Conservation (phyloP, 2,113 vertebrate species). For the Microcebus tavaratra region DNA sequence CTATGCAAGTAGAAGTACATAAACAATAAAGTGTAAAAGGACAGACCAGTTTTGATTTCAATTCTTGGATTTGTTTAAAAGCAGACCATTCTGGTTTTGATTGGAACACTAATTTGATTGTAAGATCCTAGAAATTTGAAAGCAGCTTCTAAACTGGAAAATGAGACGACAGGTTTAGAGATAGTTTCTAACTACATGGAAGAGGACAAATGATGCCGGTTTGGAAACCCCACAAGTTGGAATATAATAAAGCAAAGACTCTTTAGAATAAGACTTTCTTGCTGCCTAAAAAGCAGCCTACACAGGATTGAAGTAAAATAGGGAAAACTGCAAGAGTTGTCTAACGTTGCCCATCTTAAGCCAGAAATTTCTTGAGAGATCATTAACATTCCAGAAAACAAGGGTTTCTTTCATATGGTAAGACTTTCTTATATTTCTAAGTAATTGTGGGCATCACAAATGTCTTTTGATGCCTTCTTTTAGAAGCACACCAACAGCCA, state of each 20-base stretch:
- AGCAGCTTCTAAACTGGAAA: slow-evolving; percentile 27
- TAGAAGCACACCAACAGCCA: neutral
- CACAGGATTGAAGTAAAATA: neutral
- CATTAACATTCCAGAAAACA: neutral
- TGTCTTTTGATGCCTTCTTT: neutral
- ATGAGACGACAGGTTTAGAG: neutral
- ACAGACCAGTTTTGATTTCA: slow-evolving; percentile 25
- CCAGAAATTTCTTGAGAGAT: neutral
- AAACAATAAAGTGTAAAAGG: slow-evolving; percentile 27
- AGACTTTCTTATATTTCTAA: neutral
- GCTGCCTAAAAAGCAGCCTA: neutral
- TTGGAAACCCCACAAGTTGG: neutral
- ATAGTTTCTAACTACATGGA: slow-evolving; percentile 5
- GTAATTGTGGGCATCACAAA: neutral
- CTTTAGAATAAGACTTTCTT: neutral
- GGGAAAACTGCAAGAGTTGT: neutral
- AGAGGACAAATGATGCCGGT: neutral
- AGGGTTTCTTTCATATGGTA: neutral
- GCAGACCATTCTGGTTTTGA: neutral
- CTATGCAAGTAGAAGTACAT: neutral
- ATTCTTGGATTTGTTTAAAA: slow-evolving; percentile 45
- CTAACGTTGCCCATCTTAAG: neutral
- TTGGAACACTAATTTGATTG: neutral
- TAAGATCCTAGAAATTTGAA: slow-evolving; percentile 45
- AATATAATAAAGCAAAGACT: slow-evolving; percentile 1